A percentile compares a stretch with the other conserved stretches of the same genome.
phyloP scores from a whole-genome alignment of 1,140 invertebrate genomes.

The Brachystomella parvula region DNA sequence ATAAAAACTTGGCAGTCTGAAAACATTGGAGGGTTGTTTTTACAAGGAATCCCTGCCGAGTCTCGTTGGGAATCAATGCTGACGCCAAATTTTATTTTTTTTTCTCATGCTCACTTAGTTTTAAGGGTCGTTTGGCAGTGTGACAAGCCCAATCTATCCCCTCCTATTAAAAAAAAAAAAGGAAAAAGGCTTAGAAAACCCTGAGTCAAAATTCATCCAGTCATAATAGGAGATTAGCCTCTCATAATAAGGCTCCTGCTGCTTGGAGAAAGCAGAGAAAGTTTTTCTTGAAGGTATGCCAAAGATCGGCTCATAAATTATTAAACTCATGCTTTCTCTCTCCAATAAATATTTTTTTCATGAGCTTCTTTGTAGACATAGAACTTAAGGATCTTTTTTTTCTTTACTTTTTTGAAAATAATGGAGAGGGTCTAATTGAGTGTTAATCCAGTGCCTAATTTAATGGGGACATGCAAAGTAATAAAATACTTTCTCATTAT shows the following conservation, averaged over 20 bases:
- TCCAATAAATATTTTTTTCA: not conserved
- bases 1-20: not conserved
- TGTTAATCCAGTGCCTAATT: not conserved
- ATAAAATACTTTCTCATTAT: not conserved
- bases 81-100: constrained; percentile 1
- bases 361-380: not conserved
- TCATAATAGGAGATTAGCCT: not conserved
- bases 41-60: not conserved
- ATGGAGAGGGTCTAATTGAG: not conserved
- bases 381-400: not conserved
- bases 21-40: not conserved
- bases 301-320: not conserved
- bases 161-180: constrained; percentile 3
- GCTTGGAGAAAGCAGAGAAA: too few relatives aligned
- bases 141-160: not conserved
- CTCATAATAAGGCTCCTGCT: not conserved
- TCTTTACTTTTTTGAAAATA: not conserved
- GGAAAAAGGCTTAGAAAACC: not conserved
- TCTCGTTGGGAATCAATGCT: not conserved
- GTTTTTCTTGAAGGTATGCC: constrained; percentile 1
- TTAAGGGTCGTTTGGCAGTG: constrained; percentile 3
- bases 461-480: not conserved
- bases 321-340: not conserved
- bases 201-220: too few relatives aligned
- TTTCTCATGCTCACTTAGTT: not conserved